Percentiles rank a stretch among this genome's conserved stretches.
Conservation (phyloP, 2,888 invertebrate species). For the Euzophera pinguis region DNA sequence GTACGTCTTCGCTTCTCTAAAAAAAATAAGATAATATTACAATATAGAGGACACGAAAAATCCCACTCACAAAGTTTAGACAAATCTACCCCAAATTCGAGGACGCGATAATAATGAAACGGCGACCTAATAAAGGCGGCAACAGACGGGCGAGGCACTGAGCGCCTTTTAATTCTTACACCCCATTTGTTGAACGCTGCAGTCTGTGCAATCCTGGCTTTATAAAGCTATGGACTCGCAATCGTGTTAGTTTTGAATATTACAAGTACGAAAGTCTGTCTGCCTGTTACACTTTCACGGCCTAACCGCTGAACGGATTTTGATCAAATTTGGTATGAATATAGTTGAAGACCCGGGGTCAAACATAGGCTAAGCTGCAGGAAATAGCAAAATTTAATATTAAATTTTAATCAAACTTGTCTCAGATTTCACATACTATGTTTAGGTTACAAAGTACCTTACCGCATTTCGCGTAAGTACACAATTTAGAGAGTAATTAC, state of each 20-base stretch:
- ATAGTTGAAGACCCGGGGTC: too few species aligned
- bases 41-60: not conserved
- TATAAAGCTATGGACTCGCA: slow-evolving; percentile 23
- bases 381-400: too few species aligned
- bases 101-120: slow-evolving; percentile 35
- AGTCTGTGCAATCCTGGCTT: slow-evolving; percentile 39
- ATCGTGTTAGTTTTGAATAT: not conserved
- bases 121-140: slow-evolving; percentile 55
- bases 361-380: too few species aligned
- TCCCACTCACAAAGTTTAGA: slow-evolving; percentile 14
- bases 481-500: too few species aligned
- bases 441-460: too few species aligned
- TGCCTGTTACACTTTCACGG: too few species aligned
- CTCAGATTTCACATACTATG: too few species aligned
- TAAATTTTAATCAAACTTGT: too few species aligned
- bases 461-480: too few species aligned
- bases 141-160: slow-evolving; percentile 39
- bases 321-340: too few species aligned
- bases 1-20: not conserved
- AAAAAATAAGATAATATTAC: not conserved
- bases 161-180: slow-evolving; percentile 77
- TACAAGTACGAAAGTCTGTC: too few species aligned
- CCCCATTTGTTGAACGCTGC: slow-evolving; percentile 65
- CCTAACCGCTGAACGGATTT: too few species aligned
- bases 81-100: slow-evolving; percentile 34